Evolutionary conservation across 2,888 invertebrate genomes (phyloP).

Genomic region (Chrysotoxum bicinctum): DNA sequence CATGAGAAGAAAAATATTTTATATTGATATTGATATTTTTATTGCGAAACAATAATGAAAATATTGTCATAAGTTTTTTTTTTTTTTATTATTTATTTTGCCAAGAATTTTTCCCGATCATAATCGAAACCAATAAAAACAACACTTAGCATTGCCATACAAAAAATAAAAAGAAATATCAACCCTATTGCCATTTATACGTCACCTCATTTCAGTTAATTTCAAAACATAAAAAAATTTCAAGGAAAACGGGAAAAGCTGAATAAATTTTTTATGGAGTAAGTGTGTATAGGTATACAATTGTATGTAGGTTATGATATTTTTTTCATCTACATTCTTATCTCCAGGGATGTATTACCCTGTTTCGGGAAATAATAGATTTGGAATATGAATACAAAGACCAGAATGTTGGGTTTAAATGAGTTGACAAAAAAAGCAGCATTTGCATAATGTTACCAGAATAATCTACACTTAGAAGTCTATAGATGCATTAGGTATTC

Average conservation of each 20-base stretch:
- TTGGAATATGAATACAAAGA: not conserved
- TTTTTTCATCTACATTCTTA: not conserved
- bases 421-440: not conserved
- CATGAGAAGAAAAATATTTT: not conserved
- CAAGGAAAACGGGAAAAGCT: not conserved
- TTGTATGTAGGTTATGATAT: too few relatives aligned
- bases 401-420: not conserved
- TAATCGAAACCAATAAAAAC: conserved; percentile 12
- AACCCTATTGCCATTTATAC: conserved; percentile 39
- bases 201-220: conserved; percentile 48
- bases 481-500: too few relatives aligned
- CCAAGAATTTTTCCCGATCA: not conserved
- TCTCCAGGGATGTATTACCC: not conserved
- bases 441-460: too few relatives aligned
- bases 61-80: not conserved
- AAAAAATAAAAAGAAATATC: conserved; percentile 10
- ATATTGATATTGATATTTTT: conserved; percentile 5
- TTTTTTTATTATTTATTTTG: not conserved
- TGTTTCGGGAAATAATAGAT: not conserved
- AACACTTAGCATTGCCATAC: conserved; percentile 1
- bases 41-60: conserved; percentile 10
- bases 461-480: too few relatives aligned
- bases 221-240: conserved; percentile 50
- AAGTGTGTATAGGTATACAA: too few relatives aligned
- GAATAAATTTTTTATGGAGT: not conserved